Base-by-base conservation (phyloP, 64 coral and sea anemone genomes). In the Astreopora myriophthalma region DNA sequence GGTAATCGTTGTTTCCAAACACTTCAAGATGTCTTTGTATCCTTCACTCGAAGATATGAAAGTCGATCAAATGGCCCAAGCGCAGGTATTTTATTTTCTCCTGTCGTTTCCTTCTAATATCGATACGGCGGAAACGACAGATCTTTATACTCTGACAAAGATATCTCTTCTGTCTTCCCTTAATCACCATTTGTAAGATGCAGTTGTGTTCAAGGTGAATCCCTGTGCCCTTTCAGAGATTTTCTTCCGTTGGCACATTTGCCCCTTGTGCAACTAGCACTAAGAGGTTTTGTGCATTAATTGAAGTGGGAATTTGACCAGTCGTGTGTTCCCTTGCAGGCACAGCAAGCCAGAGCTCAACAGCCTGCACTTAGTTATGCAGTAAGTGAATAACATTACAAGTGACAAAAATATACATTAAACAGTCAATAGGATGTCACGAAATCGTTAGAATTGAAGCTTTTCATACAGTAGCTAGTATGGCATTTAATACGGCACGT, bases 41-140 rank as follows among this genome's bases (percentile, higher is more conserved):
- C 93, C 94, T 28, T 95, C 97, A 38, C 78, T 95, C 31, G 93
- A 99, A 95, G 97, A 99, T 80, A 99, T 99, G 94, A 95, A 95
- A 71, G 97, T 99, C 44, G 93, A 93, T 71, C 97, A 95, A 12
- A 87, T 95, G 96, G 96, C 96, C 5, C 89, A 89, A 52, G 93
- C 93, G 29, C 89, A 96, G 94, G 94, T 96, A 89, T 17, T 34
- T 89, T n/a, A 39, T 16, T 55, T 55, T 55, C 51, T 55, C 12
- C 51, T 0, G 49, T 55, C 2, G 1, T 55, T 55, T 10, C 17
- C 16, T 55, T 55, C 49, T 13, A 0, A 55, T 16, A 3, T 13
- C 49, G n/a, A n/a, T n/a, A n/a, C n/a, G n/a, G n/a, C n/a, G n/a
- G n/a, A n/a, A n/a, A n/a, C n/a, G n/a, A n/a, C n/a, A n/a, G n/a